Evolutionary conservation across 1,140 invertebrate genomes (phyloP).

Genomic region (Oryctes rhinoceros): DNA sequence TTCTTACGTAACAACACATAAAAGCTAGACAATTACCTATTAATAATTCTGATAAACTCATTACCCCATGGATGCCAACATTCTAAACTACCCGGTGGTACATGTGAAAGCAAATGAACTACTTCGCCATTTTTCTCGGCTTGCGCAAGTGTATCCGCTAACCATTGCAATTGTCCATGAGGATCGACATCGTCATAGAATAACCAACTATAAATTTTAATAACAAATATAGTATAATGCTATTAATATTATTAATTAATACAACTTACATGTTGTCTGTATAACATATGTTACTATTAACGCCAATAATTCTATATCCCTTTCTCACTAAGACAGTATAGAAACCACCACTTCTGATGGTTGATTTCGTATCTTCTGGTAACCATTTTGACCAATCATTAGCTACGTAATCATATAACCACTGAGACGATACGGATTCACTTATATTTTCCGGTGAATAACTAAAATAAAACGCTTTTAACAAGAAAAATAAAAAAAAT

Average conservation of each 20-base stretch:
- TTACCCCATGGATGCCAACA: constrained; percentile 74
- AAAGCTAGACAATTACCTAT: constrained; percentile 59
- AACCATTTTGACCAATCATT: constrained; percentile 74
- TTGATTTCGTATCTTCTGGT: constrained; percentile 67
- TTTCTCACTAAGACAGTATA: constrained; percentile 71
- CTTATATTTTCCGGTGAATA: constrained; percentile 44
- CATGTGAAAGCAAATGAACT: constrained; percentile 86
- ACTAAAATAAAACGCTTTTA: constrained; percentile 44
- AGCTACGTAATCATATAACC: constrained; percentile 74
- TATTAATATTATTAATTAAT: not conserved
- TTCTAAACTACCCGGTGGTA: constrained; percentile 71
- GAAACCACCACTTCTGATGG: constrained; percentile 73
- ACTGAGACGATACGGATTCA: constrained; percentile 66
- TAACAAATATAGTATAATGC: not conserved
- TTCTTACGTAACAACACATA: not conserved
- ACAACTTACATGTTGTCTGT: constrained; percentile 73
- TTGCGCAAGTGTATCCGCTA: constrained; percentile 72
- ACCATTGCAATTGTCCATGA: constrained; percentile 79
- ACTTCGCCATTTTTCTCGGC: constrained; percentile 77
- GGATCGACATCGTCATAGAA: constrained; percentile 69
- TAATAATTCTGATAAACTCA: constrained; percentile 70
- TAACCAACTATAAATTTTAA: constrained; percentile 65
- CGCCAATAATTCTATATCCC: constrained; percentile 75
- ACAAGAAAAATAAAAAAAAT: too few species aligned
- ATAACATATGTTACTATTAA: constrained; percentile 81